Evolutionary conservation across 2,797 vertebrate genomes (phyloP), one percentile per base, ranked within the genome.

Genomic region (Argyrosomus regius): DNA sequence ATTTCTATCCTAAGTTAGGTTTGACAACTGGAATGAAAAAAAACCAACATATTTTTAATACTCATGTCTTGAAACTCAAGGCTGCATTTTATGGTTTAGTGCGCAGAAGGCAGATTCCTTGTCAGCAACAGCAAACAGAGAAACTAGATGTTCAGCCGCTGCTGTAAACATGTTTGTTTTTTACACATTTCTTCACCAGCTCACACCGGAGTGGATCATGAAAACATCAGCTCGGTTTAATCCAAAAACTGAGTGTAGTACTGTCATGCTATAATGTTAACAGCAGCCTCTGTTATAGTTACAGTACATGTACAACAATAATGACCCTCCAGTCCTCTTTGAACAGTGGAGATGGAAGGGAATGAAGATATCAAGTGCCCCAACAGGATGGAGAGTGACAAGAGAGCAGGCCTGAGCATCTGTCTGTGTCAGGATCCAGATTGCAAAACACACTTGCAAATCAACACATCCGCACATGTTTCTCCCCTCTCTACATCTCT

Each of bases 361-460:
- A 87, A 91, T 87, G 26, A 86, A 91, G 91, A 77, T 72, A 78
- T 93, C 81, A 82, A 85, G 78, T 63, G 41, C 67, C 77, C 77
- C 76, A 54, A 53, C 77, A 88, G 82, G 82, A 91, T 81, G 77
- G 75, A 88, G 83, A 89, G 75, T 87, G 90, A 91, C 91, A 91
- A 73, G 85, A 80, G 88, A 91, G 78, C 87, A 72, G 78, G 71
- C 77, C 62, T 1, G 68, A 91, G 84, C 91, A 93, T 93, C 89
- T 93, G 92, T 84, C 83, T 71, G 73, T 89, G 89, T 91, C 86
- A 86, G 64, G 39, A 88, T 71, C 84, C 89, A 89, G 86, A 85
- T 75, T 92, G 85, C 72, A 65, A 9, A 79, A 89, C 78, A n/a
- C 75, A 52, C 75, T 65, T 49, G 66, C 84, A 81, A 83, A 89